Base-by-base conservation (phyloP, 2,888 invertebrate species). In the Drosophila robusta region DNA sequence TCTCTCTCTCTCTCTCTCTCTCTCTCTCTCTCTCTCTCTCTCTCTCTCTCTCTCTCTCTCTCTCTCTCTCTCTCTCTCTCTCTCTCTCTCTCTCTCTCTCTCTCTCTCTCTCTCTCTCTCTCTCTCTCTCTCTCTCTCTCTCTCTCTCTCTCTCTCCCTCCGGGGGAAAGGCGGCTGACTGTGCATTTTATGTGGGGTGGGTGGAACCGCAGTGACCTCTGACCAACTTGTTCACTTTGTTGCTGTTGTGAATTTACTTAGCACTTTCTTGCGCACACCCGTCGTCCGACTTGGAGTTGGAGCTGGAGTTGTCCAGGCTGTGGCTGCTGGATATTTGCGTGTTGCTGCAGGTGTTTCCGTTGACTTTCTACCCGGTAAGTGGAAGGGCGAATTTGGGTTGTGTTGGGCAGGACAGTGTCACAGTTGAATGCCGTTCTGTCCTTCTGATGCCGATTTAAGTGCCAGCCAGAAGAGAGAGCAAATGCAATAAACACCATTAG, bases 401-500 rank as follows among this genome's bases (percentile, higher is more conserved):
- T 41, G 24, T 0, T 39, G 39, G 39, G 4, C 39, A 16, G 7
- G 4, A 39, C 68, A 76, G 73, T 87, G 79, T 85, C 79, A 71
- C 75, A 74, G 68, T 62, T 62, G 75, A 81, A 64, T 66, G 66
- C 45, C 34, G 50, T 26, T 34, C 42, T 60, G 60, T 65, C 62
- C 65, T 55, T 44, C 52, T 69, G 80, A 71, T 74, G 80, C 78
- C 89, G 85, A 68, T 87, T 87, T 83, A 85, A 89, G 87, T 80
- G 87, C 80, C 87, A 84, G 70, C 34, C 62, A 78, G 72, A 24
- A 44, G 51, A 51, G 72, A 70, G 72, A 87, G 78, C 75, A 89
- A 85, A 85, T 87, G 89, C 87, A 85, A 85, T 85, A 85, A 85
- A 89, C 85, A 85, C 85, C 89, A 89, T 84, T 89, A 83, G 89